Evolutionary conservation across 2,113 vertebrate species (phyloP).

Genomic region (Varanus salvator): DNA sequence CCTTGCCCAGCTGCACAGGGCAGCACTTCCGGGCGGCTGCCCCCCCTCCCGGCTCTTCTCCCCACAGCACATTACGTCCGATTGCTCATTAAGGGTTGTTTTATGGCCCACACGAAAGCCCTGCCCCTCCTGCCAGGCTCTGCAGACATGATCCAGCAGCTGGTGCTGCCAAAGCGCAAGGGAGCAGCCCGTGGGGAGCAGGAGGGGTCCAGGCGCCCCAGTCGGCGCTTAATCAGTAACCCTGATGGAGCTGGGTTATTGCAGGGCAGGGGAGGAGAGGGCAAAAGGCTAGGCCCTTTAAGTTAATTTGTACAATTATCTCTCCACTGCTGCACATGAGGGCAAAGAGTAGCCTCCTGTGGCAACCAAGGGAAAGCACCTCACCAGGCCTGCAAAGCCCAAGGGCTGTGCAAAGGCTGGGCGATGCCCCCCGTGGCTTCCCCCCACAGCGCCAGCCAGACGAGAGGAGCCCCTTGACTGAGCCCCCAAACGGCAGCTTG

Average conservation of each 20-base stretch:
- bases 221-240: constrained; percentile 78
- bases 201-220: constrained; percentile 1
- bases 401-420: background rate
- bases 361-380: constrained; percentile 66
- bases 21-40: too few species aligned
- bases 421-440: too few species aligned
- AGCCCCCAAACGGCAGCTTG: too few species aligned
- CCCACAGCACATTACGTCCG: too few species aligned
- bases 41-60: too few species aligned
- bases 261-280: constrained; percentile 59
- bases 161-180: background rate
- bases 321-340: constrained; percentile 54
- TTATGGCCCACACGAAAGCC: too few species aligned
- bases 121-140: background rate
- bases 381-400: background rate
- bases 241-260: constrained; percentile 49
- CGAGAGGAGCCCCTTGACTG: too few species aligned
- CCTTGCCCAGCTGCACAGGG: too few species aligned
- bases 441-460: too few species aligned
- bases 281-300: constrained; percentile 63
- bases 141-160: background rate
- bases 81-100: too few species aligned
- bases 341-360: constrained; percentile 74
- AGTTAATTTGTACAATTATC: constrained; percentile 72
- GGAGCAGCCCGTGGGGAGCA: constrained; percentile 18